phyloP scores from a whole-genome alignment of 2,113 vertebrate genomes.

The Dicrurus megarhynchus region DNA sequence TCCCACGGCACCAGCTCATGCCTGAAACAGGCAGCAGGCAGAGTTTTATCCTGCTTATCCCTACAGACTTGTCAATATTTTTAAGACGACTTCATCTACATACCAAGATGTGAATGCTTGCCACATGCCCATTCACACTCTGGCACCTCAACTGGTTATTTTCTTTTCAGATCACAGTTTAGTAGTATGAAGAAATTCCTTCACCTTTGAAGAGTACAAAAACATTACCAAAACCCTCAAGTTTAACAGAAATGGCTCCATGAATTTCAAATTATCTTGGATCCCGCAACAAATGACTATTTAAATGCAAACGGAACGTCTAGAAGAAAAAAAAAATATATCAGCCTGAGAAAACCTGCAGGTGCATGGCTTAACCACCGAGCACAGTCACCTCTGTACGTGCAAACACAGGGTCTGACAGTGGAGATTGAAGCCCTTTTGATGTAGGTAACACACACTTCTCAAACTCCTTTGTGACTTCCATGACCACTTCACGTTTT shows the following conservation, averaged over 20 bases:
- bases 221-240: background rate
- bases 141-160: background rate
- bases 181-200: background rate
- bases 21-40: rapidly evolving
- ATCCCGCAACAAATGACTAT: background rate
- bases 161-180: background rate
- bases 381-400: rapidly evolving
- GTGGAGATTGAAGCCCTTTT: background rate
- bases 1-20: background rate
- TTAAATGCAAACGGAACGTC: background rate
- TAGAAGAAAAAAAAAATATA: background rate
- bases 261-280: background rate
- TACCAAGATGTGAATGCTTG: background rate
- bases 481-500: background rate
- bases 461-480: background rate
- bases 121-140: background rate
- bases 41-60: background rate
- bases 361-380: background rate
- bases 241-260: background rate
- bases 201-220: background rate
- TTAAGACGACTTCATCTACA: background rate
- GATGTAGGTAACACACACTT: rapidly evolving
- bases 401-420: background rate
- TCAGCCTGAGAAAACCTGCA: background rate
- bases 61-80: background rate